phyloP scores from a whole-genome alignment of 2,888 invertebrate species.

The Lasioglossum oenotherae region DNA sequence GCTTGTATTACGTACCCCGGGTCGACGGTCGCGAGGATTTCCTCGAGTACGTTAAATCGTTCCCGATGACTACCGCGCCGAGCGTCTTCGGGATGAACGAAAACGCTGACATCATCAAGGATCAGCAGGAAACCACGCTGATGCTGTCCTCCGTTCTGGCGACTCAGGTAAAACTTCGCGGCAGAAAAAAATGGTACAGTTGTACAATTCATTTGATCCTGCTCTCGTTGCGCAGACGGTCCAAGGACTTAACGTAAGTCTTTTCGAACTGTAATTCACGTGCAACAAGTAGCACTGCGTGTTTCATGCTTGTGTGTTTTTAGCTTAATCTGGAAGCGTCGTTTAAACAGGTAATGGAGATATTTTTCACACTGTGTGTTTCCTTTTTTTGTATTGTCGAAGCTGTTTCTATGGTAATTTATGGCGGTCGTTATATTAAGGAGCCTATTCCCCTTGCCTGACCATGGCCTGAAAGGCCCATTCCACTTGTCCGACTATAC shows the following conservation, averaged over 20 bases:
- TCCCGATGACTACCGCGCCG: constrained; percentile 92
- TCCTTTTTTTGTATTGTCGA: not conserved
- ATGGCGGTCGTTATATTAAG: not conserved
- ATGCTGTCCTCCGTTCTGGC: constrained; percentile 90
- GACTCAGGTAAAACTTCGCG: constrained; percentile 87
- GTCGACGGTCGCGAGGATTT: constrained; percentile 90
- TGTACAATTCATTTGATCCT: not conserved
- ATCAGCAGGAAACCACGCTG: constrained; percentile 93
- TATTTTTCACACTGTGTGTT: not conserved
- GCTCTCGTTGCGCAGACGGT: not conserved
- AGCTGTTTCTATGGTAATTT: too few relatives aligned
- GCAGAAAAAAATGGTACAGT: rapidly evolving
- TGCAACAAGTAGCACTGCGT: not conserved
- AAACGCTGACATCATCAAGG: constrained; percentile 96
- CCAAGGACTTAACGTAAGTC: constrained; percentile 39
- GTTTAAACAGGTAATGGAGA: constrained; percentile 43
- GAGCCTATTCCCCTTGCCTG: not conserved
- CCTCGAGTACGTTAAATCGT: constrained; percentile 88
- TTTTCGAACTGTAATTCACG: too few relatives aligned
- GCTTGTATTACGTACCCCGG: constrained; percentile 90
- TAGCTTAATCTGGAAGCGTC: constrained; percentile 24
- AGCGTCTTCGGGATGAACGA: constrained; percentile 96
- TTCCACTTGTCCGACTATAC: not conserved
- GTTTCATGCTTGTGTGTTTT: constrained; percentile 16
- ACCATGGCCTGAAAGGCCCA: not conserved